These are phyloP conservation scores for Axea sp. DNA, from an alignment of 2,888 invertebrate species.

Conservation along the genomic window DNA sequence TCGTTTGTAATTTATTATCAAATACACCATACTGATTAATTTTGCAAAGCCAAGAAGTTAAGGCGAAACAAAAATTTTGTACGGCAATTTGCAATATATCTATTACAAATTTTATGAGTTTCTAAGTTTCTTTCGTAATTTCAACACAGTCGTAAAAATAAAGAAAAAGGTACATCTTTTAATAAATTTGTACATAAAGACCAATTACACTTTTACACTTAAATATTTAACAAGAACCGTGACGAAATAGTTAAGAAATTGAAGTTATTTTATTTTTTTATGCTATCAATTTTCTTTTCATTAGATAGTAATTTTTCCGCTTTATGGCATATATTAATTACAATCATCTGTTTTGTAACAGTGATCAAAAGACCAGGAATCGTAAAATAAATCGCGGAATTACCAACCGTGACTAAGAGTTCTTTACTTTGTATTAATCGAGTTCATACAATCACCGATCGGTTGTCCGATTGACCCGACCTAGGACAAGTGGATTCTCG, in stretches of 20 bases:
- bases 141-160: conserved; percentile 42
- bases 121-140: conserved; percentile 17
- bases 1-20: too few species aligned
- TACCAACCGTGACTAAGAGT: conserved; percentile 22
- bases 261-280: conserved; percentile 6
- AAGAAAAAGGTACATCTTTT: conserved; percentile 11
- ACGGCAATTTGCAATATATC: conserved; percentile 5
- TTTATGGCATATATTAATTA: conserved; percentile 14
- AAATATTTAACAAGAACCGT: neutral
- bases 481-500: conserved; percentile 58
- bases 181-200: conserved; percentile 13
- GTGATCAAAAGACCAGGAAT: conserved; percentile 4
- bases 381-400: conserved; percentile 16
- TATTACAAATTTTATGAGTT: conserved; percentile 34
- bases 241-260: conserved; percentile 23
- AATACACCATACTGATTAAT: too few species aligned
- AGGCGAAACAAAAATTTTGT: conserved; percentile 16
- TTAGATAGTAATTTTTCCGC: too few species aligned
- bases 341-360: conserved; percentile 12
- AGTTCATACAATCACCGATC: conserved; percentile 45
- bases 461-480: conserved; percentile 63
- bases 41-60: too few species aligned
- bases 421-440: conserved; percentile 40
- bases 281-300: too few species aligned
- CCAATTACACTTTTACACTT: conserved; percentile 6